These are phyloP conservation scores for Rhaphigaster nebulosa DNA, from an alignment of 2,888 invertebrate genomes.

Conservation along the genomic window DNA sequence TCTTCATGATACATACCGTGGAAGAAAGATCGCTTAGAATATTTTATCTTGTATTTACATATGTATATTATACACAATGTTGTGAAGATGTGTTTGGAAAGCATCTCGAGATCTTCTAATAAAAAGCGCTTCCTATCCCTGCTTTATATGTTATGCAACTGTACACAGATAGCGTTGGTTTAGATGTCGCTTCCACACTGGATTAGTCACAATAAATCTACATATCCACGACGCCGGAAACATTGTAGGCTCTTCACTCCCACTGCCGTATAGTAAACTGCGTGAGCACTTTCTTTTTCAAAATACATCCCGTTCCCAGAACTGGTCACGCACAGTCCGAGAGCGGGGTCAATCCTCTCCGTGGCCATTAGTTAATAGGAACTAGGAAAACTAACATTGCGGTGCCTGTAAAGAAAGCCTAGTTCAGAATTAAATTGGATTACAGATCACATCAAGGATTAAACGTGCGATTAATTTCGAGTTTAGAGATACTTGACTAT, in stretches of 20 bases:
- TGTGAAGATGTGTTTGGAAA: too few species aligned
- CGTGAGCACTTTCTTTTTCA: not conserved
- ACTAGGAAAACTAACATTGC: not conserved
- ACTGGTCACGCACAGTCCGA: not conserved
- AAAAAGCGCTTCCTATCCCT: not conserved
- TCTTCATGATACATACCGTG: too few species aligned
- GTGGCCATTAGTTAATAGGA: not conserved
- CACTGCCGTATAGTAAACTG: not conserved
- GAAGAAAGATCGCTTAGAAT: too few species aligned
- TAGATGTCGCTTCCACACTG: not conserved
- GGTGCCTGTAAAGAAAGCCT: not conserved
- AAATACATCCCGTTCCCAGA: not conserved
- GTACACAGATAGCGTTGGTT: not conserved
- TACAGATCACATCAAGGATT: not conserved
- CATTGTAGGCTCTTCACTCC: not conserved
- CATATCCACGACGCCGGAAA: not conserved
- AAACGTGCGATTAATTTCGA: not conserved
- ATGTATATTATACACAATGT: too few species aligned
- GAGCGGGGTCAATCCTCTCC: not conserved
- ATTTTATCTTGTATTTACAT: too few species aligned
- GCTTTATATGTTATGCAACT: slow-evolving; percentile 15
- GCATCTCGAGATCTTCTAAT: not conserved
- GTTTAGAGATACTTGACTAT: not conserved
- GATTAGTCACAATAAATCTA: slow-evolving; percentile 1
- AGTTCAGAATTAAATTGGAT: not conserved